Evolutionary conservation across 2,797 vertebrate genomes (phyloP), one percentile per base, ranked within the genome.

Genomic region (Etheostoma nigrum): DNA sequence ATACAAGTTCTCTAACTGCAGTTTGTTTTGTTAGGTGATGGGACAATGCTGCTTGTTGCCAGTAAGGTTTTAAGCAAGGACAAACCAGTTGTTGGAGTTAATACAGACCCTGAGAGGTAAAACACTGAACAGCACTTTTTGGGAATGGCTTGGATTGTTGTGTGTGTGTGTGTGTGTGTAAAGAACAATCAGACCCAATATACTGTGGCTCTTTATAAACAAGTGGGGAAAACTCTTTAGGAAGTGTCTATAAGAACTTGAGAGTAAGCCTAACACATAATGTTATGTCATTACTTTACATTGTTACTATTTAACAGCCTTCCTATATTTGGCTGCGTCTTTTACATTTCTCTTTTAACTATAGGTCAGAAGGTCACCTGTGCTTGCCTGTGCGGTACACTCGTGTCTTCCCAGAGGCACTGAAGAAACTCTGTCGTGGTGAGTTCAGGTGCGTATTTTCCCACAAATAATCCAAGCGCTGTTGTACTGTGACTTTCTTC

Each of bases 21-120:
- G 48, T 86, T 87, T 88, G 62, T 85, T 86, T 82, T 90, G 72
- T 91, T 85, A 99, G 98, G 98, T 90, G 98, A 99, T 65, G 98
- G 98, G 70, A 99, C 98, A 52, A 99, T 99, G 97, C 94, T 99
- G 33, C 94, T 99, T 81, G 97, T 98, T 79, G 98, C 98, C 86
- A 98, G 98, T 94, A 99, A 99, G 90, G 97, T 99, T 74, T 94
- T 97, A 25, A 97, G 97, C 91, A 96, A 96, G 86, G 95, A 95
- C 91, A 99, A 99, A 86, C 98, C 98, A 51, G 97, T 99, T 66
- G 96, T 99, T 30, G 98, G 98, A 40, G 96, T 99, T 52, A 99
- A 99, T 89, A 99, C 98, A 4, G 98, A 99, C 89, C 98, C 98
- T 47, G 98, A 99, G 88, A 97, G 98, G 98, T 99, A 95, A 95